These are phyloP conservation scores for Nemotelus pantherinus DNA, from an alignment of 2,888 invertebrate genomes.

Conservation along the genomic window DNA sequence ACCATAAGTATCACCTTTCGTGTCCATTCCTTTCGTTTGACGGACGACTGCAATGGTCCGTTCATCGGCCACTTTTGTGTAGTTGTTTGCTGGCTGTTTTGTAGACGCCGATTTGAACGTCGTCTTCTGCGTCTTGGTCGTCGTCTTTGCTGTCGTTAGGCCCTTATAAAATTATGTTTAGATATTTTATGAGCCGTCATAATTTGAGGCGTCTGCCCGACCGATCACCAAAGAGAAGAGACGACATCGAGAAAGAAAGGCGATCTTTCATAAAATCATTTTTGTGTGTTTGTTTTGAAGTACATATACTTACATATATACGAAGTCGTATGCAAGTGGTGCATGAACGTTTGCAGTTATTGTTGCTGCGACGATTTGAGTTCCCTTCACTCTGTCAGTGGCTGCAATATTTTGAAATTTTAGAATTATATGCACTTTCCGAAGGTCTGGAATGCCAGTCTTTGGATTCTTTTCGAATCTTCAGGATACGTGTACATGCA, in stretches of 20 bases:
- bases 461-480: neutral
- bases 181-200: slow-evolving; percentile 24
- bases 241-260: neutral
- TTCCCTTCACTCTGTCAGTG: neutral
- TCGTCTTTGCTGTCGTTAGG: neutral
- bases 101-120: neutral
- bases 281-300: too few species aligned
- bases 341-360: neutral
- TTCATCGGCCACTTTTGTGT: neutral
- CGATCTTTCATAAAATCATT: neutral
- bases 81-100: neutral
- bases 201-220: slow-evolving; percentile 20
- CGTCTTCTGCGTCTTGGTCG: neutral
- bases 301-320: neutral
- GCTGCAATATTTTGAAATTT: neutral
- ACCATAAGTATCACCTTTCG: slow-evolving; percentile 33
- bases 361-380: neutral
- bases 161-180: slow-evolving; percentile 15
- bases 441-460: neutral
- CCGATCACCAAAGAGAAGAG: neutral
- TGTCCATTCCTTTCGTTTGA: neutral
- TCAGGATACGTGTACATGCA: neutral
- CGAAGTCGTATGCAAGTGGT: neutral
- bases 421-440: neutral
- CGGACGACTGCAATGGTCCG: neutral